Conservation (phyloP, 2,797 vertebrate species). For the Craterocephalus amniculus region DNA sequence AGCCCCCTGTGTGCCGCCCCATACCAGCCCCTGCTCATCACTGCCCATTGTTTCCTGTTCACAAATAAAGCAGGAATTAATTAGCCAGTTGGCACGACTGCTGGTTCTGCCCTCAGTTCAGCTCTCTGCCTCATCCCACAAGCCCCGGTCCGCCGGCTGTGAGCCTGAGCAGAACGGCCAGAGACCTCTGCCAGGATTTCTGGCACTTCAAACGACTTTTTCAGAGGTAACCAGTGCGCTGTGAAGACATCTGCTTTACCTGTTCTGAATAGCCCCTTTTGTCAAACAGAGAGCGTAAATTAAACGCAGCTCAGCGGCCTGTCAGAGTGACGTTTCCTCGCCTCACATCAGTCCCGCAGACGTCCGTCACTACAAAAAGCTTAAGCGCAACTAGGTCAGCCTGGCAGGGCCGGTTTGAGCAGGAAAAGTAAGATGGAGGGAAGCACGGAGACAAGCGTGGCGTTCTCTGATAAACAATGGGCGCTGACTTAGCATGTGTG, state of each 20-base stretch:
- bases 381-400: conserved; percentile 59
- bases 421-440: conserved; percentile 14
- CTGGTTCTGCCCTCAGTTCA: conserved; percentile 60
- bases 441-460: conserved; percentile 10
- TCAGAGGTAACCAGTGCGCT: conserved; percentile 26
- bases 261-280: conserved; percentile 20
- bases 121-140: conserved; percentile 59
- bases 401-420: conserved; percentile 30
- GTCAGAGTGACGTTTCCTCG: conserved; percentile 27
- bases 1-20: conserved; percentile 61
- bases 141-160: conserved; percentile 53
- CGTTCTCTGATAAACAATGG: conserved; percentile 43
- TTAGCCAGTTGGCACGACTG: conserved; percentile 74
- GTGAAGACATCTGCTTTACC: conserved; percentile 35
- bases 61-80: conserved; percentile 81
- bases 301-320: conserved; percentile 19
- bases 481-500: conserved; percentile 34
- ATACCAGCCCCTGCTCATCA: conserved; percentile 62
- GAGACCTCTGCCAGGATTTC: conserved; percentile 56
- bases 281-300: conserved; percentile 15
- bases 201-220: conserved; percentile 59
- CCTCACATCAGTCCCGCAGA: conserved; percentile 10
- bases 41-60: conserved; percentile 77
- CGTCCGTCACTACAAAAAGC: background rate
- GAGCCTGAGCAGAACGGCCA: conserved; percentile 53